Evolutionary conservation across 2,797 vertebrate genomes (phyloP).

Genomic region (Sphenodon punctatus): DNA sequence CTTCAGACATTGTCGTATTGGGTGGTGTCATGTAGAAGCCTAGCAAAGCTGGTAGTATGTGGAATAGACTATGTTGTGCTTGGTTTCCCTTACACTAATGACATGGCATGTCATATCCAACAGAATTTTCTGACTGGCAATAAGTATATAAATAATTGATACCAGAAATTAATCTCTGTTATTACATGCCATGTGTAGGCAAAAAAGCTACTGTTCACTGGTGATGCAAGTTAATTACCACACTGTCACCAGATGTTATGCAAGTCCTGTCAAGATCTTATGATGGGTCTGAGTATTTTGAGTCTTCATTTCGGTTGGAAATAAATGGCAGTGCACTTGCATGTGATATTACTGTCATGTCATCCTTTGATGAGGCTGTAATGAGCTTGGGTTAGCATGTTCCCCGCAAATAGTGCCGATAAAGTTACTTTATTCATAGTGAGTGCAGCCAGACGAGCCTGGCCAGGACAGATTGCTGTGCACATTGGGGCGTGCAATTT

Average conservation of each 20-base stretch:
- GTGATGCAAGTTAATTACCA: constrained; percentile 36
- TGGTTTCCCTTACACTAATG: not conserved
- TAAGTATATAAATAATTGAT: constrained; percentile 22
- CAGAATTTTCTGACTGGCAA: not conserved
- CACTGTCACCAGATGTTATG: constrained; percentile 17
- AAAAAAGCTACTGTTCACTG: not conserved
- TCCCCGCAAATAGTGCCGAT: constrained; percentile 35
- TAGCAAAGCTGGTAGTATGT: not conserved
- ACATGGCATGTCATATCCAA: fast-evolving
- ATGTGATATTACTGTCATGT: constrained; percentile 31
- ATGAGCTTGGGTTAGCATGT: constrained; percentile 20
- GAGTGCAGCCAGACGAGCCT: too few species aligned
- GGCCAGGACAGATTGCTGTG: too few species aligned
- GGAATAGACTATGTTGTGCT: not conserved
- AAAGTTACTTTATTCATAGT: constrained; percentile 40
- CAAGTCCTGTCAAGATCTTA: constrained; percentile 15
- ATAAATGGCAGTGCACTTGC: not conserved
- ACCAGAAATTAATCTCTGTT: constrained; percentile 28
- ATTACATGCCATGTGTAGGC: not conserved
- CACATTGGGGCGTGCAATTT: too few species aligned
- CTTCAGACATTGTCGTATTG: too few species aligned
- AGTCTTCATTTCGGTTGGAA: constrained; percentile 26
- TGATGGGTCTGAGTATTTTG: constrained; percentile 21
- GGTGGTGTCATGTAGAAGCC: too few species aligned
- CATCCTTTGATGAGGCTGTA: constrained; percentile 4